A percentile compares a stretch with the other conserved stretches of the same genome.
Evolutionary conservation across 2,888 invertebrate genomes (phyloP).

Genomic region (Tetheella fluctuosa): DNA sequence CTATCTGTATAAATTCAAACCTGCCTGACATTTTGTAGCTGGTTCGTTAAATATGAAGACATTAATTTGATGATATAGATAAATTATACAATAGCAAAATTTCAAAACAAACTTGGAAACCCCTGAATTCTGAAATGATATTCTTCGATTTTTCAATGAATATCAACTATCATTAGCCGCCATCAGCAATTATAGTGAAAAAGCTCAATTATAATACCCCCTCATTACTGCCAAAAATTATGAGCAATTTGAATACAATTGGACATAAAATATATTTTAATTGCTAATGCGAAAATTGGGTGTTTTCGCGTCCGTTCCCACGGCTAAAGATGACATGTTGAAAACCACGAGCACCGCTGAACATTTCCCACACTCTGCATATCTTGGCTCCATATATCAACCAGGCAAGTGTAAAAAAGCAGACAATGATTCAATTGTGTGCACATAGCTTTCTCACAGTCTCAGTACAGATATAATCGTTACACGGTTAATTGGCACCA

Average conservation of each 20-base stretch:
- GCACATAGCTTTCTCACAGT: constrained; percentile 81
- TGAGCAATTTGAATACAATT: constrained; percentile 46
- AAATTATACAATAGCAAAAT: too few species aligned
- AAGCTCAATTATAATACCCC: not conserved
- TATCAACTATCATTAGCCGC: not conserved
- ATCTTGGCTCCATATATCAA: constrained; percentile 82
- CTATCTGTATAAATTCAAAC: too few species aligned
- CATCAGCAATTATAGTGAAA: not conserved
- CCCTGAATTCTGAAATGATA: not conserved
- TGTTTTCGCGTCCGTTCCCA: constrained; percentile 62
- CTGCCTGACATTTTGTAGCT: too few species aligned
- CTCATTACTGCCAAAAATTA: not conserved
- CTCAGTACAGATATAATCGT: constrained; percentile 72
- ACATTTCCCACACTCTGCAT: constrained; percentile 82
- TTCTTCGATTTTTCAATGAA: not conserved
- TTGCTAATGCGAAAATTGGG: constrained; percentile 55
- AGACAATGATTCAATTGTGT: constrained; percentile 83
- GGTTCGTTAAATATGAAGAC: too few species aligned
- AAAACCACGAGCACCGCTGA: constrained; percentile 66
- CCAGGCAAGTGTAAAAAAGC: constrained; percentile 75
- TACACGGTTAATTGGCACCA: constrained; percentile 74
- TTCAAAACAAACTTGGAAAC: too few species aligned
- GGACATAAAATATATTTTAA: constrained; percentile 56
- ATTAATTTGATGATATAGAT: too few species aligned
- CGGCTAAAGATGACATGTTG: constrained; percentile 78